Evolutionary conservation across 2,888 invertebrate species (phyloP), one percentile per base, ranked within the genome.

Genomic region (Thelaira solivaga): DNA sequence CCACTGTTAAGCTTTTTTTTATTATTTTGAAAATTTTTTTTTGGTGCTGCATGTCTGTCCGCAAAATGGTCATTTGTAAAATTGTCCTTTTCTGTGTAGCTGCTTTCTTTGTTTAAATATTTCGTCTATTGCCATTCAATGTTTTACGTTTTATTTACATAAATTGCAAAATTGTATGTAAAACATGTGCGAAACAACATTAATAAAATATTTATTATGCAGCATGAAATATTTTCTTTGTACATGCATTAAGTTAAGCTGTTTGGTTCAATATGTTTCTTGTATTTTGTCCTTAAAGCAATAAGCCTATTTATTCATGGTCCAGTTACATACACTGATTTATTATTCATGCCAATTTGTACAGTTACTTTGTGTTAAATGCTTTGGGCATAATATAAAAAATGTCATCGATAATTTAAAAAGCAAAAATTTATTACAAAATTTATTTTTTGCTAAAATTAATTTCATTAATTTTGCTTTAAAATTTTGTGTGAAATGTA

Each of bases 181-280:
- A 18, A 47, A 67, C 39, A 64, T 26, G n/a, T 64, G 5, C 18
- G 26, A 8, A 13, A 13, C 31, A n/a, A 0, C 41, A 65, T 53
- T 51, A 68, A 80, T 69, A 69, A 80, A 69, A 76, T 73, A 76
- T 76, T 69, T 76, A 73, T 68, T 61, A 61, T 57, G 45, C 49
- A 53, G 45, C 39, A 45, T 71, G 51, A n/a, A 61, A 55, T 74
- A 49, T 61, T 71, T 53, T 39, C 55, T 65, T 20, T 55, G 10
- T 18, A 31, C 10, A 36, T 29, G 31, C 29, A 55, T 39, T 73
- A 39, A 64, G n/a, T n/a, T n/a, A n/a, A n/a, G n/a, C n/a, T n/a
- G n/a, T n/a, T n/a, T n/a, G n/a, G n/a, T n/a, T n/a, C n/a, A n/a
- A n/a, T n/a, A n/a, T n/a, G n/a, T n/a, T n/a, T n/a, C n/a, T n/a